A percentile compares a stretch with the other conserved stretches of the same genome.
Evolutionary conservation across 2,888 invertebrate genomes (phyloP).

Genomic region (Oscheius sp.): DNA sequence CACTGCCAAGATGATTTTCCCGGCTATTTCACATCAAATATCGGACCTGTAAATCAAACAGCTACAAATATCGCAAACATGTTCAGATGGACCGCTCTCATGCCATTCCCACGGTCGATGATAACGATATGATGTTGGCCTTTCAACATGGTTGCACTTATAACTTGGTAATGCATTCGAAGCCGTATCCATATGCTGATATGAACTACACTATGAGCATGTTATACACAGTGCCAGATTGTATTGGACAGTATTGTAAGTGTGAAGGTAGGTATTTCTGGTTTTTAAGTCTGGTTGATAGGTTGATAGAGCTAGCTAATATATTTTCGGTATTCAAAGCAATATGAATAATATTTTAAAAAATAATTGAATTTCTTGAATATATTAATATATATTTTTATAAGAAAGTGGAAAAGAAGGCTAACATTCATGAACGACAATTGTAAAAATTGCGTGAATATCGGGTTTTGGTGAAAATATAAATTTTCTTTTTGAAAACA

Average conservation of each 20-base stretch:
- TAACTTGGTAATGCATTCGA: conserved; percentile 51
- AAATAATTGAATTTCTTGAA: too few relatives aligned
- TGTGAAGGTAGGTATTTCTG: conserved; percentile 41
- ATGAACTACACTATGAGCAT: conserved; percentile 36
- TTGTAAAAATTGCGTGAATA: too few relatives aligned
- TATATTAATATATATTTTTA: too few relatives aligned
- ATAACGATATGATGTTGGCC: conserved; percentile 38
- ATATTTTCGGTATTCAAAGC: too few relatives aligned
- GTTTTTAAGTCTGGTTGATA: too few relatives aligned
- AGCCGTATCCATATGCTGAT: conserved; percentile 57
- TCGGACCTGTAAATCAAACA: conserved; percentile 41
- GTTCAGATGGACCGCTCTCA: conserved; percentile 47
- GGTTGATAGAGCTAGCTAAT: too few relatives aligned
- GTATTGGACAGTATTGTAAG: conserved; percentile 55
- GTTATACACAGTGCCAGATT: conserved; percentile 51
- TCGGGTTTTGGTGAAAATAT: too few relatives aligned
- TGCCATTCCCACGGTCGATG: conserved; percentile 42
- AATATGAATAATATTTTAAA: too few relatives aligned
- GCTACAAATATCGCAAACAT: not conserved
- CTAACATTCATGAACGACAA: not conserved
- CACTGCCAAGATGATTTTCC: conserved; percentile 53
- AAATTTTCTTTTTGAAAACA: too few relatives aligned
- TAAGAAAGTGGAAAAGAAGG: too few relatives aligned
- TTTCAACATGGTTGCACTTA: conserved; percentile 50
- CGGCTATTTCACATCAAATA: conserved; percentile 54